Base-by-base conservation (phyloP, 2,797 vertebrate genomes). In the Dendrocincla tyrannina region DNA sequence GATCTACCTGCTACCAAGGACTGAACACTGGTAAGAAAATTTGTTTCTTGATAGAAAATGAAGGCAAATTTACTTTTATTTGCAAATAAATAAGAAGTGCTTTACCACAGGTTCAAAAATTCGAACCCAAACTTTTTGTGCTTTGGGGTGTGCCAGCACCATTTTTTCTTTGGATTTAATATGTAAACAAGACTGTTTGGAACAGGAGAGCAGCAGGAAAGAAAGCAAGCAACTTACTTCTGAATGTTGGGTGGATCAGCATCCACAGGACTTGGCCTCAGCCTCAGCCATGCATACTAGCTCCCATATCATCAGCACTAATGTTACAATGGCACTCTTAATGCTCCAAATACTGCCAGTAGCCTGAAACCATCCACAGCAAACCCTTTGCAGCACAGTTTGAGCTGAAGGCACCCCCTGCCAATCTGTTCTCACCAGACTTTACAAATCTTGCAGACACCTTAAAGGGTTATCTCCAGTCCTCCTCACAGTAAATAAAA, bases 401-500 rank as follows among this genome's bases (percentile, higher is more conserved):
- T 67, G 66, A 82, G 81, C 76, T 35, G 27, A 88, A 93, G 67
- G 67, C 64, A 81, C 68, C 52, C 56, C 32, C 55, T 59, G 59
- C 62, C 46, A 78, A 56, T 84, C 78, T 82, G 56, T 35, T 69
- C 69, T 85, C 41, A 50, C 60, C 44, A 75, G 42, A 76, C 62
- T 85, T 85, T 56, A 74, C 72, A 75, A 80, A 91, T 73, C 73
- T 89, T 92, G 77, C 50, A 93, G 68, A 39, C 42, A 92, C 59
- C 79, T 95, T 83, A 96, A 96, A 96, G 82, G 89, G 66, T 95
- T 95, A 85, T 85, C 69, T 94, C 85, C n/a, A 91, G 69, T 73
- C 72, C 58, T 96, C 68, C 56, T 91, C 85, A 72, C 35, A 93
- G 95, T 96, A 96, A 95, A 97, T 97, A 96, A 96, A 97, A 96